Evolutionary conservation across 1,140 invertebrate species (phyloP).

Genomic region (Araneus ventricosus): DNA sequence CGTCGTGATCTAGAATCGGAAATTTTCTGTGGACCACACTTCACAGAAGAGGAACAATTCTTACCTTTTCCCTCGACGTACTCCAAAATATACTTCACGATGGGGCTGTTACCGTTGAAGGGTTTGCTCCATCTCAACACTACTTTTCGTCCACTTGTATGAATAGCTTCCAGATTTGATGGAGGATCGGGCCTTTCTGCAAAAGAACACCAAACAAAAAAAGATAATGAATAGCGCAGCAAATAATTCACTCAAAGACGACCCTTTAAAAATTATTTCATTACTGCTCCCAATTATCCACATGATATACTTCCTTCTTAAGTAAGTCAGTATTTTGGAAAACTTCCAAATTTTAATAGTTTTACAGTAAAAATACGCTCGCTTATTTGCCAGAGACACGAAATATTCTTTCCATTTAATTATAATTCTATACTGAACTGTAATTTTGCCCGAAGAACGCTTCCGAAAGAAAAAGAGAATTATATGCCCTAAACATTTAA

Average conservation of each 20-base stretch:
- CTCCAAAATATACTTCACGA: conserved; percentile 81
- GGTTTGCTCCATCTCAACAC: conserved; percentile 80
- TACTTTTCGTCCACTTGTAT: conserved; percentile 79
- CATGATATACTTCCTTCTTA: conserved; percentile 19
- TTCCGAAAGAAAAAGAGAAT: neutral
- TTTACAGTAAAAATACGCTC: neutral
- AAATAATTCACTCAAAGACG: neutral
- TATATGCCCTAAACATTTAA: neutral
- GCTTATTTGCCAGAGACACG: neutral
- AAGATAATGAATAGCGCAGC: neutral
- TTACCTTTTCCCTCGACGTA: conserved; percentile 78
- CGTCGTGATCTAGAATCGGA: too few species aligned
- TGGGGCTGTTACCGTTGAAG: conserved; percentile 82
- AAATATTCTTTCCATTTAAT: conserved; percentile 3
- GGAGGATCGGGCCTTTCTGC: conserved; percentile 82
- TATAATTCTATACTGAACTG: neutral
- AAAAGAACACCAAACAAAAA: conserved; percentile 26
- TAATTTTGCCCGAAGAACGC: neutral
- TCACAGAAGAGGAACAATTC: too few species aligned
- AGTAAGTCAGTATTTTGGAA: neutral
- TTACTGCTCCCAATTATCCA: neutral
- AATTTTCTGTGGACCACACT: too few species aligned
- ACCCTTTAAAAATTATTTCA: neutral
- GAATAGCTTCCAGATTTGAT: conserved; percentile 79
- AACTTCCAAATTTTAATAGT: conserved; percentile 7